Base-by-base conservation (phyloP, 2,888 invertebrate genomes). In the Cotesia congregata region DNA sequence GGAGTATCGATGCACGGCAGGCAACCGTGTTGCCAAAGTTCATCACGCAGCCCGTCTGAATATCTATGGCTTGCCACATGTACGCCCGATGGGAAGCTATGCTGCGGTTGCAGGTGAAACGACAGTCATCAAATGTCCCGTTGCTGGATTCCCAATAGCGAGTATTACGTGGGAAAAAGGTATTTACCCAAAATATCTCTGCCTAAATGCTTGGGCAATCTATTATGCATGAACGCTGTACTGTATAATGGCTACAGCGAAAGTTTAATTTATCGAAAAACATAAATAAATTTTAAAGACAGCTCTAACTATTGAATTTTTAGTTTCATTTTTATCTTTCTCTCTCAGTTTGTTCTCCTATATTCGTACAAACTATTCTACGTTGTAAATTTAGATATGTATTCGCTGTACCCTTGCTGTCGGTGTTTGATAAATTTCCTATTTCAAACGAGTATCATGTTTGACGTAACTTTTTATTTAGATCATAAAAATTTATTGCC, bases 131-230 rank as follows among this genome's bases (percentile, higher is more conserved):
- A 96, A 96, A 90, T 97, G 97, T 88, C 96, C 96, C 6, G 96
- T 95, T 20, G 96, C 96, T 75, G 97, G 97, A 59, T 96, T 95
- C 90, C 96, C 97, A 39, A 96, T 97, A 82, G 95, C 95, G 88
- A 93, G 94, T 80, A 94, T 96, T 85, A 94, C 94, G 30, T 98
- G 98, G 98, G 96, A 96, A 90, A 93, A 96, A 92, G 95, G 96
- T 96, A 50, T 50, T 50, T 50, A 50, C 50, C 9, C 50, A 50
- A 50, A 50, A 50, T 50, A 50, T 50, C 7, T 50, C 12, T 12
- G 12, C 50, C 7, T 50, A 50, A 50, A 50, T 50, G 12, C 30
- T 30, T 30, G 3, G 30, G 30, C 30, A 30, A 30, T 30, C 30
- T 30, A 30, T 30, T 30, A 30, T 30, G 3, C 30, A 3, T 30